phyloP scores from a whole-genome alignment of 2,113 vertebrate species.

The Daphoenositta chrysoptera region DNA sequence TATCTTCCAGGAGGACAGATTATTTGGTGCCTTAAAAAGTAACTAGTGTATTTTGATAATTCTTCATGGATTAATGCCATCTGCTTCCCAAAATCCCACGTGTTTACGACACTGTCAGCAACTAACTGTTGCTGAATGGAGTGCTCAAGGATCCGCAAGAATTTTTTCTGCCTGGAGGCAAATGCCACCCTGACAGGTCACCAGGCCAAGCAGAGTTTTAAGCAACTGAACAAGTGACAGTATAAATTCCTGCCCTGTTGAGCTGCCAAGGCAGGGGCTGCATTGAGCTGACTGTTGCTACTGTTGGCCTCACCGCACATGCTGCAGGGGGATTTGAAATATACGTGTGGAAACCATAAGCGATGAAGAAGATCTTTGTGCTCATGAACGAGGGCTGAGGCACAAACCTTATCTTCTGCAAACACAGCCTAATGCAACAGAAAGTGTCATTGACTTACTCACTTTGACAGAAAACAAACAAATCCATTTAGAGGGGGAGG shows the following conservation, averaged over 20 bases:
- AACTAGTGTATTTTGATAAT: not conserved
- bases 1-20: not conserved
- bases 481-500: not conserved
- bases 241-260: slow-evolving; percentile 1
- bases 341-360: not conserved
- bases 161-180: not conserved
- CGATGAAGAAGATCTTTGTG: not conserved
- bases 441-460: not conserved
- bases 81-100: fast-evolving
- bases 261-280: not conserved
- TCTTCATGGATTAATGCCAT: not conserved
- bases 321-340: not conserved
- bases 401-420: not conserved
- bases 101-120: not conserved
- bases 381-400: not conserved
- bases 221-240: not conserved
- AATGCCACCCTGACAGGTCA: slow-evolving; percentile 4
- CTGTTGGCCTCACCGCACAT: not conserved
- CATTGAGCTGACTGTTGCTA: not conserved
- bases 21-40: not conserved
- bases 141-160: not conserved
- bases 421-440: not conserved
- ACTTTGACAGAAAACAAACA: not conserved
- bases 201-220: not conserved
- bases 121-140: not conserved